A percentile compares a stretch with the other conserved stretches of the same genome.
Evolutionary conservation across 2,888 invertebrate species (phyloP).

Genomic region (Biston stratarius): DNA sequence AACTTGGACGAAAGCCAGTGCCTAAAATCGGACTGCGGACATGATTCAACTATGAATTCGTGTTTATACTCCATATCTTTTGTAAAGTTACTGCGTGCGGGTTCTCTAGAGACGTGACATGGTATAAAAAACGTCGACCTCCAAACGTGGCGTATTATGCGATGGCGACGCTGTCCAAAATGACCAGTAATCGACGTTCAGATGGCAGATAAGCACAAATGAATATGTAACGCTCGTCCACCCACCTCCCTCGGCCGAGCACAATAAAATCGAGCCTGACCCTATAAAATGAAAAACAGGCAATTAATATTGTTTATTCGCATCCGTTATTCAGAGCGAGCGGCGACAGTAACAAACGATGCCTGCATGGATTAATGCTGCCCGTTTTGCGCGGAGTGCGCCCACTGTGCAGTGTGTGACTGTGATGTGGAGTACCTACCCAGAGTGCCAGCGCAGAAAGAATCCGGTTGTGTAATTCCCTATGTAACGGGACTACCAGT

Average conservation of each 20-base stretch:
- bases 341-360: constrained; percentile 75
- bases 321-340: constrained; percentile 75
- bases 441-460: constrained; percentile 54
- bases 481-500: constrained; percentile 84
- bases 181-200: constrained; percentile 73
- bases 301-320: constrained; percentile 84
- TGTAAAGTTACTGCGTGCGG: constrained; percentile 60
- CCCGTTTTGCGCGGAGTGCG: constrained; percentile 18
- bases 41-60: constrained; percentile 67
- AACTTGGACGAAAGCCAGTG: constrained; percentile 76
- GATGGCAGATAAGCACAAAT: constrained; percentile 83
- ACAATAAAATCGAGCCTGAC: constrained; percentile 73
- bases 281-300: constrained; percentile 79
- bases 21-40: constrained; percentile 72
- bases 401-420: constrained; percentile 22
- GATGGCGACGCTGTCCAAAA: constrained; percentile 65
- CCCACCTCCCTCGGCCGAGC: constrained; percentile 80
- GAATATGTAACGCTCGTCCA: constrained; percentile 81
- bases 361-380: constrained; percentile 70
- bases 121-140: constrained; percentile 56
- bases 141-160: constrained; percentile 72
- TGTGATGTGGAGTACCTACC: constrained; percentile 28
- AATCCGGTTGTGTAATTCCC: constrained; percentile 82
- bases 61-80: constrained; percentile 61
- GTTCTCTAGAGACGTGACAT: constrained; percentile 63